Conservation (phyloP, 2,113 vertebrate species). For the Hippopotamus amphibius region DNA sequence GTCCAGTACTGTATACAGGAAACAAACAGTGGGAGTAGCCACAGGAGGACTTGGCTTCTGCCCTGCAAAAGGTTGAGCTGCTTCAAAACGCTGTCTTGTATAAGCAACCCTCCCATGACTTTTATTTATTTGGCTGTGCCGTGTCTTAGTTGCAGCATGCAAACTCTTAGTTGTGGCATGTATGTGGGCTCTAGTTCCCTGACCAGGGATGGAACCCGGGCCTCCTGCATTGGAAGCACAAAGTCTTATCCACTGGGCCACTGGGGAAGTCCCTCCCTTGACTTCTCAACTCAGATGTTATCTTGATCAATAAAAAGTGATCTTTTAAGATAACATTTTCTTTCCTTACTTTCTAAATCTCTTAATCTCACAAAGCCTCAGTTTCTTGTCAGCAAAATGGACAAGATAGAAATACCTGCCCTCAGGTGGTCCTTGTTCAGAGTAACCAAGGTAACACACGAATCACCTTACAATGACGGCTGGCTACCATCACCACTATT, state of each 20-base stretch:
- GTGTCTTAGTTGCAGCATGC: too few species aligned
- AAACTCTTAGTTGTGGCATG: too few species aligned
- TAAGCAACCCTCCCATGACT: not conserved
- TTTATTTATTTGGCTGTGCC: too few species aligned
- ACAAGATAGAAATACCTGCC: not conserved
- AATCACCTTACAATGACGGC: not conserved
- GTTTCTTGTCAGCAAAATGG: not conserved
- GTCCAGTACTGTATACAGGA: not conserved
- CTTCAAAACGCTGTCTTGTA: not conserved
- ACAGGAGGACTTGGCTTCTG: not conserved
- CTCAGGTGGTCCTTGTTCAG: not conserved
- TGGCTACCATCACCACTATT: not conserved
- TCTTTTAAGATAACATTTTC: not conserved
- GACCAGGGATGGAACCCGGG: too few species aligned
- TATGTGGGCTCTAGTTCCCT: too few species aligned
- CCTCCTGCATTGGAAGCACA: too few species aligned
- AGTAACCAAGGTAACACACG: not conserved
- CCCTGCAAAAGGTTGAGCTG: not conserved
- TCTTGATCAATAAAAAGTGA: not conserved
- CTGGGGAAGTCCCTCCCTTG: not conserved
- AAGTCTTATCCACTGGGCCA: too few species aligned
- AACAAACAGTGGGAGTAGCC: rapidly evolving
- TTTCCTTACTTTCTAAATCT: conserved; percentile 2
- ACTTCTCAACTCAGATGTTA: not conserved
- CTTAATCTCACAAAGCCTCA: not conserved